phyloP scores from a whole-genome alignment of 1,140 invertebrate genomes.

The Bombyx mori region ASM3026992v2 NC_085107.1:7353001-7353500 shows the following conservation, averaged over 20 bases:
- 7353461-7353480: too few species aligned
- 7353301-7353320: conserved; percentile 56
- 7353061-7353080: too few species aligned
- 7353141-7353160: conserved; percentile 14
- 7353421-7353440: too few species aligned
- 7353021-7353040: too few species aligned
- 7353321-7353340: conserved; percentile 57
- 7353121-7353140: conserved; percentile 15
- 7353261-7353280: conserved; percentile 49
- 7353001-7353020: background rate
- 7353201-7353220: conserved; percentile 58
- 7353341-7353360: conserved; percentile 17
- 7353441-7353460: too few species aligned
- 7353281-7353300: conserved; percentile 64
- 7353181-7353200: conserved; percentile 43
- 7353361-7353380: conserved; percentile 29
- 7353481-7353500: too few species aligned
- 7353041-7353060: too few species aligned
- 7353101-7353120: background rate
- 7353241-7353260: conserved; percentile 55
- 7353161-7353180: conserved; percentile 3
- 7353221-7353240: conserved; percentile 63
- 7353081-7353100: too few species aligned
- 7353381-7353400: conserved; percentile 1
- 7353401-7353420: too few species aligned